Percentiles rank a stretch among this genome's conserved stretches.
Conservation (phyloP, 2,113 vertebrate genomes). For the Orcinus orca region DNA sequence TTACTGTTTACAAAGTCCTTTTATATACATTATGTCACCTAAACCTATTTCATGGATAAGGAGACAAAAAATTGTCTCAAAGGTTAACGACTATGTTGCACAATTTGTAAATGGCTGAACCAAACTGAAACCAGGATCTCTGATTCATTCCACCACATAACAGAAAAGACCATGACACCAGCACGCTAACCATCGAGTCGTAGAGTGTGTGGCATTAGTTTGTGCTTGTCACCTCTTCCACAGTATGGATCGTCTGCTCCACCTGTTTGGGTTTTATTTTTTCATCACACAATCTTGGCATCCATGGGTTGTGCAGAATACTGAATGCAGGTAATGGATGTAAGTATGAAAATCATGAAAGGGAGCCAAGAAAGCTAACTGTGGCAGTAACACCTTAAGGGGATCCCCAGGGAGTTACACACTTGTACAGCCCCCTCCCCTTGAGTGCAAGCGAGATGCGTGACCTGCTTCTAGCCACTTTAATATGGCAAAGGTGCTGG, state of each 20-base stretch:
- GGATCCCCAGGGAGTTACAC: background rate
- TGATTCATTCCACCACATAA: background rate
- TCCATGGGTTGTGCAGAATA: background rate
- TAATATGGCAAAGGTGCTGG: background rate
- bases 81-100: background rate
- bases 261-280: background rate
- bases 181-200: background rate
- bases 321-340: background rate
- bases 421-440: background rate
- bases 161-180: background rate
- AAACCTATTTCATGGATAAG: background rate
- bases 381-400: background rate
- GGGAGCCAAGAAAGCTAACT: background rate
- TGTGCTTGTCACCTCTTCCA: background rate
- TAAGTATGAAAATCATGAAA: background rate
- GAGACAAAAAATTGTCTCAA: background rate
- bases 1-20: background rate
- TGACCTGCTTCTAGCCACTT: background rate
- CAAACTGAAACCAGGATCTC: background rate
- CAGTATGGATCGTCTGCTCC: background rate
- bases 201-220: background rate
- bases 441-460: background rate
- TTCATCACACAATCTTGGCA: background rate
- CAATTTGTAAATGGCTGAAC: background rate
- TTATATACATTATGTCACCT: background rate